Conservation (phyloP, 2,113 vertebrate species). For the Onychostruthus taczanowskii region DNA sequence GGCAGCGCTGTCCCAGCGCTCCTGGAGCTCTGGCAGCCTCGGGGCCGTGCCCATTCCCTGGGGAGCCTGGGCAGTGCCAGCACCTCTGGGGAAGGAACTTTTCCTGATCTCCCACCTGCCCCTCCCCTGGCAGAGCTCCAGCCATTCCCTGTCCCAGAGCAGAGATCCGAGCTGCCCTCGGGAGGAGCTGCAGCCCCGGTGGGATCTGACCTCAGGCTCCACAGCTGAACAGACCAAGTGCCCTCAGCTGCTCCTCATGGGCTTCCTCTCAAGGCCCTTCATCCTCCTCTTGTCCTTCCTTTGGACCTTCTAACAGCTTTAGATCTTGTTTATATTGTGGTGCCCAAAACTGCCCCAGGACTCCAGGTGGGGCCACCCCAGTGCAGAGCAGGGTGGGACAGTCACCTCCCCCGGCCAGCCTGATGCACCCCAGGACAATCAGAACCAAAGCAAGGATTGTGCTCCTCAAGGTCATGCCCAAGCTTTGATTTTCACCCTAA, state of each 20-base stretch:
- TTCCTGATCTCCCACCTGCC: fast-evolving
- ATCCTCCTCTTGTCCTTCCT: background rate
- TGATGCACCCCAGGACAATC: background rate
- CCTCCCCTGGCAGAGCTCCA: background rate
- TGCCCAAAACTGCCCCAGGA: background rate
- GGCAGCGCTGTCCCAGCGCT: background rate
- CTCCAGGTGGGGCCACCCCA: background rate
- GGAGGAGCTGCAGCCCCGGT: background rate
- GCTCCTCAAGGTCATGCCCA: background rate
- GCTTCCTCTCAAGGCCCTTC: background rate
- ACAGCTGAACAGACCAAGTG: background rate
- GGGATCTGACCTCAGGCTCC: background rate
- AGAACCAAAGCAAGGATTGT: background rate
- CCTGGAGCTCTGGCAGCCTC: background rate
- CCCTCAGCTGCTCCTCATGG: background rate
- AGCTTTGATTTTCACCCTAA: background rate
- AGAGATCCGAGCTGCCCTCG: fast-evolving
- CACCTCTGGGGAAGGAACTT: background rate
- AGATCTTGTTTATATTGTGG: background rate
- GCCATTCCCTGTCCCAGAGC: background rate
- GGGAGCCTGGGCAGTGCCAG: background rate
- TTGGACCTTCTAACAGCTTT: background rate
- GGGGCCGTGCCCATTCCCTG: background rate
- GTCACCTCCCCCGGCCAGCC: background rate
- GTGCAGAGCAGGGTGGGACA: background rate